Conservation (phyloP, 2,888 invertebrate genomes). For the Mamestra brassicae region DNA sequence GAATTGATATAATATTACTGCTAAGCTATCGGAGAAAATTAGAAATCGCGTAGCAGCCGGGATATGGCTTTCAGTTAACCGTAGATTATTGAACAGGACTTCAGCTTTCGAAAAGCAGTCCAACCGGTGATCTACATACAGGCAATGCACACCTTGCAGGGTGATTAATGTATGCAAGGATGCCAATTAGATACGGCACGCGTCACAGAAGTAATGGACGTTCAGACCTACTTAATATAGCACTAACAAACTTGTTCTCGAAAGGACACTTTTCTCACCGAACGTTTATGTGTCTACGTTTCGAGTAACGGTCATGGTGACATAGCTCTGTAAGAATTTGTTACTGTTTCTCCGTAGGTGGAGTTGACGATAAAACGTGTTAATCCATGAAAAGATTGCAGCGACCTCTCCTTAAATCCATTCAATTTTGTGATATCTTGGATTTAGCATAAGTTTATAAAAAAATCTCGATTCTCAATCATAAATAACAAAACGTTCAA, state of each 20-base stretch:
- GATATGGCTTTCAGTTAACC: conserved; percentile 82
- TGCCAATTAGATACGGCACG: conserved; percentile 86
- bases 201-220: conserved; percentile 71
- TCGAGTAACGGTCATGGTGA: conserved; percentile 81
- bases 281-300: conserved; percentile 68
- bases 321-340: conserved; percentile 80
- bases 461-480: neutral
- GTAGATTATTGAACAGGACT: conserved; percentile 81
- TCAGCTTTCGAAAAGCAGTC: conserved; percentile 81
- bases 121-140: conserved; percentile 77
- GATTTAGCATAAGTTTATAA: neutral
- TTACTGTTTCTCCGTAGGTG: conserved; percentile 78
- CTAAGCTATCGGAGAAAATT: conserved; percentile 74
- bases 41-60: conserved; percentile 79
- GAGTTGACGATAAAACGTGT: conserved; percentile 71
- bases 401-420: conserved; percentile 32
- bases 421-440: neutral
- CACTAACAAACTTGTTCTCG: conserved; percentile 76
- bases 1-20: conserved; percentile 58
- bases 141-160: conserved; percentile 72
- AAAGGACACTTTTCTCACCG: conserved; percentile 76
- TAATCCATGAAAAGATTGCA: conserved; percentile 58
- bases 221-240: conserved; percentile 73
- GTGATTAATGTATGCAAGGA: conserved; percentile 84
- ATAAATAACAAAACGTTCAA: neutral